phyloP scores from a whole-genome alignment of 2,888 invertebrate genomes.

The Caenorhabditis panamensis region DNA sequence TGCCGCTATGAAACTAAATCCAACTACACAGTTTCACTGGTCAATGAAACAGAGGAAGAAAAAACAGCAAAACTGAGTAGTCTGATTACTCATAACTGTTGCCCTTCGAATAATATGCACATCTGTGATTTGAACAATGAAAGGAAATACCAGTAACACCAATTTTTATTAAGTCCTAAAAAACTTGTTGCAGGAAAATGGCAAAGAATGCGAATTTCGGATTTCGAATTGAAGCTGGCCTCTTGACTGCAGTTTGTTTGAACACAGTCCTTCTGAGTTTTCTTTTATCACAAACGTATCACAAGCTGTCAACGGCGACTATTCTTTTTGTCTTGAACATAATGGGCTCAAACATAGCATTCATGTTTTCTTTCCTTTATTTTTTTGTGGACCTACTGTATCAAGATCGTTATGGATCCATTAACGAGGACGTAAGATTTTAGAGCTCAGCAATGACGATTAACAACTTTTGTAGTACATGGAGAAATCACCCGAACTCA shows the following conservation, averaged over 20 bases:
- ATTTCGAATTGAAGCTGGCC: constrained; percentile 72
- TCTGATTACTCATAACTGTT: constrained; percentile 58
- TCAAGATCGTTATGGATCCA: constrained; percentile 69
- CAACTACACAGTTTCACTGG: constrained; percentile 30
- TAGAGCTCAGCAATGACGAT: neutral
- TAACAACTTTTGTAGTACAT: constrained; percentile 55
- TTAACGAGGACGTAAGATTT: constrained; percentile 71
- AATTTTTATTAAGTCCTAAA: neutral
- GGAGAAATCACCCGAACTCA: constrained; percentile 69
- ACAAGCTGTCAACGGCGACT: constrained; percentile 78
- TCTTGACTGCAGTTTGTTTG: constrained; percentile 71
- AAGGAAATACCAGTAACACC: constrained; percentile 50
- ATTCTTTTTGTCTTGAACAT: constrained; percentile 75
- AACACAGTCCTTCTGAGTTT: constrained; percentile 76
- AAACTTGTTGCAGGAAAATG: constrained; percentile 61
- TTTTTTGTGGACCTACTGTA: constrained; percentile 75
- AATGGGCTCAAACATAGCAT: constrained; percentile 79
- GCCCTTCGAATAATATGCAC: constrained; percentile 59
- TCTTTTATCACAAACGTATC: constrained; percentile 72
- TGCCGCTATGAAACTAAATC: constrained; percentile 54
- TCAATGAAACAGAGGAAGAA: constrained; percentile 59
- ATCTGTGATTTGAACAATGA: constrained; percentile 68
- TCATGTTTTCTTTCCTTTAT: constrained; percentile 77
- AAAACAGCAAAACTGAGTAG: constrained; percentile 36
- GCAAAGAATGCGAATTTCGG: constrained; percentile 71